Conservation (phyloP, 2,888 invertebrate genomes). For the Frankliniella intonsa region DNA sequence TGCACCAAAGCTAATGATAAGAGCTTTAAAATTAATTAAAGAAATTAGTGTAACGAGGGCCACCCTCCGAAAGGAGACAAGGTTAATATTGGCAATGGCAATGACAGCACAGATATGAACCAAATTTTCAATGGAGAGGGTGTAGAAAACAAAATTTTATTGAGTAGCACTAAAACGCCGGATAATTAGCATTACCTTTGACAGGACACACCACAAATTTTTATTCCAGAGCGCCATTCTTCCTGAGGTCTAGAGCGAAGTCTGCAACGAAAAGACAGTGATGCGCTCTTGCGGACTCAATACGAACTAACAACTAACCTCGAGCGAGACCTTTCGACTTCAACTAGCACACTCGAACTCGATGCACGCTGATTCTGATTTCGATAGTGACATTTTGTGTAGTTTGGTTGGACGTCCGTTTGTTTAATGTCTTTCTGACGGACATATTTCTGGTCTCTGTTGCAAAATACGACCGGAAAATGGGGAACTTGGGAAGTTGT, state of each 20-base stretch:
- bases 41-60: no score
- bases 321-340: not conserved
- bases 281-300: not conserved
- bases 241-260: not conserved
- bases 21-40: no score
- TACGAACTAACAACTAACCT: not conserved
- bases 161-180: not conserved
- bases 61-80: not conserved
- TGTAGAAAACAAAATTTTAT: not conserved
- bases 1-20: no score
- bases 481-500: conserved; percentile 47
- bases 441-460: not conserved
- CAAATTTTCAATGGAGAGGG: not conserved
- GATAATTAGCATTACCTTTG: not conserved
- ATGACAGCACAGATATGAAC: not conserved
- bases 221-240: conserved; percentile 11
- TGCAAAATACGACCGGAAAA: not conserved
- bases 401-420: not conserved
- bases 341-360: not conserved
- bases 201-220: conserved; percentile 11
- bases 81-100: not conserved
- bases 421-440: not conserved
- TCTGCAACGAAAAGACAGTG: not conserved
- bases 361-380: not conserved
- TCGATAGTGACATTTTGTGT: not conserved